Conservation (phyloP, 1,140 invertebrate species). For the Ridgeia piscesae region DNA sequence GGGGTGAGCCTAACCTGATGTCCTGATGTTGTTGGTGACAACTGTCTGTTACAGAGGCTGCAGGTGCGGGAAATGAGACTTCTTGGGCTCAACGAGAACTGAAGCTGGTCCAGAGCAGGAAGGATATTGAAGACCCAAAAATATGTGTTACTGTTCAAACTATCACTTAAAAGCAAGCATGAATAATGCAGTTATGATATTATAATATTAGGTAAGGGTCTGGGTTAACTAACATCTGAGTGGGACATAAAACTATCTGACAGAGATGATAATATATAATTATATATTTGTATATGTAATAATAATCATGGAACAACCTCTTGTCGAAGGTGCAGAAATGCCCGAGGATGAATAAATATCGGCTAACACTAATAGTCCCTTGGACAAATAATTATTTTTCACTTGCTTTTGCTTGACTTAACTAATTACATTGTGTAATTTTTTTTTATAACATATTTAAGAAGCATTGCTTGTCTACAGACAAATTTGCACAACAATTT, state of each 20-base stretch:
- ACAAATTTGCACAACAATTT: no score
- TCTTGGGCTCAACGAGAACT: constrained; percentile 66
- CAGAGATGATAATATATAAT: neutral
- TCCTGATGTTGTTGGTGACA: no score
- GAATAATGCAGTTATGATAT: neutral
- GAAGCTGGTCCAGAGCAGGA: constrained; percentile 73
- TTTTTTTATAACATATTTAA: no score
- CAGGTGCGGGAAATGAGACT: constrained; percentile 34
- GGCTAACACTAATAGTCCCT: no score
- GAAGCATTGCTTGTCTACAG: no score
- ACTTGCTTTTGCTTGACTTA: no score
- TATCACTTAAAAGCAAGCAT: constrained; percentile 18
- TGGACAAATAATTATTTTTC: no score
- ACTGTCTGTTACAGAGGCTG: constrained; percentile 11
- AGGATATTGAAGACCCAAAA: constrained; percentile 70
- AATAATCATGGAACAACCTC: no score
- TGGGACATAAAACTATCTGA: neutral
- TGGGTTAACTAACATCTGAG: neutral
- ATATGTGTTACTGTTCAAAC: constrained; percentile 35
- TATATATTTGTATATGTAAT: neutral
- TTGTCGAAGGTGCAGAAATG: no score
- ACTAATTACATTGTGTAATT: no score
- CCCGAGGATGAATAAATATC: no score
- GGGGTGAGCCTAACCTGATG: no score
- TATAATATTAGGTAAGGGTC: neutral